Percentiles rank a stretch among this genome's conserved stretches.
These are phyloP conservation scores for Patella ulyssiponensis DNA, from an alignment of 2,888 invertebrate species.

Conservation along the genomic window DNA sequence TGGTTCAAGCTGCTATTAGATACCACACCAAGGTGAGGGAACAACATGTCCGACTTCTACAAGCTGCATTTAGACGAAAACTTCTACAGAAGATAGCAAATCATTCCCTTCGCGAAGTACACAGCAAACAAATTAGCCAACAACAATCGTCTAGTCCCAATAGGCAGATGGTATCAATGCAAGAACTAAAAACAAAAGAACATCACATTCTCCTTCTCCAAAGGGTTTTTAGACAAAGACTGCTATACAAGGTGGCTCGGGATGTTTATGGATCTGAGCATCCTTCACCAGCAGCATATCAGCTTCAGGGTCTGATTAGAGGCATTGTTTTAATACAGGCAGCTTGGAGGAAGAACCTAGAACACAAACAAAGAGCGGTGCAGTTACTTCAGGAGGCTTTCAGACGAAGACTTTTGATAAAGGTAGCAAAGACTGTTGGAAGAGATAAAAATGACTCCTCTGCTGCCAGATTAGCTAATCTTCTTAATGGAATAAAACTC, in stretches of 20 bases:
- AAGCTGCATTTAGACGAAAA: not conserved
- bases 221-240: not conserved
- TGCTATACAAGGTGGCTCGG: not conserved
- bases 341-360: not conserved
- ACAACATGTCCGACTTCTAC: not conserved
- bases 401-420: not conserved
- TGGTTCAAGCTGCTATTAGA: not conserved
- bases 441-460: not conserved
- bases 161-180: not conserved
- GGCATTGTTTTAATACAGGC: not conserved
- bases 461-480: not conserved
- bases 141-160: too few relatives aligned
- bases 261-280: not conserved
- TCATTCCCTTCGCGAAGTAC: not conserved
- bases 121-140: too few relatives aligned
- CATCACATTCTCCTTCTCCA: not conserved
- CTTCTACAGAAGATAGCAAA: not conserved
- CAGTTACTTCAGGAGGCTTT: not conserved
- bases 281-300: not conserved
- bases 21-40: not conserved
- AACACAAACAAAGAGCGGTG: not conserved
- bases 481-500: not conserved
- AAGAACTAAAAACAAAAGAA: not conserved
- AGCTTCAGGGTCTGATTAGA: not conserved
- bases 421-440: not conserved